Conservation (phyloP, 2,113 vertebrate genomes). For the Nyctereutes procyonoides region DNA sequence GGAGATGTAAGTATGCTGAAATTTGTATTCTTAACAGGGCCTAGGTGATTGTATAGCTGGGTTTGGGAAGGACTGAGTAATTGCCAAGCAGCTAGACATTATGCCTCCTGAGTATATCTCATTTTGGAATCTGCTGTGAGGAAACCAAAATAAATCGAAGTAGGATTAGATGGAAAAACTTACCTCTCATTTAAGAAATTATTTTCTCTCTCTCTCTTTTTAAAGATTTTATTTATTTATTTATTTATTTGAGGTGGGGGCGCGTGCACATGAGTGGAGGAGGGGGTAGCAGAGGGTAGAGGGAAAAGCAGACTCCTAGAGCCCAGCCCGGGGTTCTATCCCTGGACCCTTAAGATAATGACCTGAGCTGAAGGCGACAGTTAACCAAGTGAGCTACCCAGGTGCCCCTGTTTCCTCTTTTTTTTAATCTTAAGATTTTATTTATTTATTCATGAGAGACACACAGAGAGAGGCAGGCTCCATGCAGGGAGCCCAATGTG, state of each 20-base stretch:
- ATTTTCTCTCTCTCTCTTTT: not conserved
- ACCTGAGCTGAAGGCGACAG: no score
- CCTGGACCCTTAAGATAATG: no score
- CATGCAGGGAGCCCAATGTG: not conserved
- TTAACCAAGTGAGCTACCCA: no score
- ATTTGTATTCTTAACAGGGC: not conserved
- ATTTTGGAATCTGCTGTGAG: not conserved
- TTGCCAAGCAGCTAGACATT: not conserved
- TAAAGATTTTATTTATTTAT: not conserved
- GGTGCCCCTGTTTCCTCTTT: no score
- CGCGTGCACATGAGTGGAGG: not conserved
- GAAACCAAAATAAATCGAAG: constrained; percentile 41
- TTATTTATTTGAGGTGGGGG: not conserved
- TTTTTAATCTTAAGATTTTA: no score
- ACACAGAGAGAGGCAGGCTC: not conserved
- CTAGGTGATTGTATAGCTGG: not conserved
- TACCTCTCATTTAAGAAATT: not conserved
- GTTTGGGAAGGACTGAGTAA: not conserved
- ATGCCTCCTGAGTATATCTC: not conserved
- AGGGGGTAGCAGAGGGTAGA: no score
- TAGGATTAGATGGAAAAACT: constrained; percentile 21
- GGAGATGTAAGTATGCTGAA: not conserved
- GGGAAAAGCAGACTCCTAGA: not conserved
- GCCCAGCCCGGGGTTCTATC: no score
- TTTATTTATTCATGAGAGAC: no score